Base-by-base conservation (phyloP, 2,797 vertebrate genomes). In the Meriones psammophilus region DNA sequence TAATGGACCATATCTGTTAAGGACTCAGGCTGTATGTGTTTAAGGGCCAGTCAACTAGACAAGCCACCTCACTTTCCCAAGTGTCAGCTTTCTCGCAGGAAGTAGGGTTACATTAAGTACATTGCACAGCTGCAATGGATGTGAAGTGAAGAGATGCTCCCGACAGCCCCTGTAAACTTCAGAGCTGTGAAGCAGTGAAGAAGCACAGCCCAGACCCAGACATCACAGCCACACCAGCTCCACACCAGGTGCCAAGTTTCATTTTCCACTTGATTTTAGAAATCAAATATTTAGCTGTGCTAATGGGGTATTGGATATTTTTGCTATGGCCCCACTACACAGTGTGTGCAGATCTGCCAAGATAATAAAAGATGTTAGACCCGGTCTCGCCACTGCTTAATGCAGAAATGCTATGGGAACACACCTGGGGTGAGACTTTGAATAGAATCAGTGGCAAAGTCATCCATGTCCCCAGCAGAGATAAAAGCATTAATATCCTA, bases 401-500 rank as follows among this genome's bases (percentile, higher is more conserved):
- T 97, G 97, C 88, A 98, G 96, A 98, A 98, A 98, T 98, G 98
- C 97, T 97, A 93, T 77, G 94, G 95, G 97, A 98, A 98, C 97
- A 95, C 97, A 96, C 97, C 88, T 89, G 97, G 97, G 92, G 98
- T 95, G 97, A 74, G 1, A 39, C 97, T 92, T 92, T 66, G 71
- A 98, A 97, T 56, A 81, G 91, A 74, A 97, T 98, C 97, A 85
- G 46, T 96, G 97, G 97, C 95, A 97, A 98, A 98, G 98, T 77
- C 97, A 97, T 93, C 96, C 98, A 93, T 96, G 97, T 97, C 98
- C 98, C 97, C 98, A 98, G 97, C 97, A 97, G 97, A 98, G 97
- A 98, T 98, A 98, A 98, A 98, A 98, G 95, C 97, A 96, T 97
- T 98, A 97, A 98, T 98, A 98, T 97, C 97, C 97, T 96, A 96